Base-by-base conservation (phyloP, 2,797 vertebrate genomes). In the Saxicola maurus region DNA sequence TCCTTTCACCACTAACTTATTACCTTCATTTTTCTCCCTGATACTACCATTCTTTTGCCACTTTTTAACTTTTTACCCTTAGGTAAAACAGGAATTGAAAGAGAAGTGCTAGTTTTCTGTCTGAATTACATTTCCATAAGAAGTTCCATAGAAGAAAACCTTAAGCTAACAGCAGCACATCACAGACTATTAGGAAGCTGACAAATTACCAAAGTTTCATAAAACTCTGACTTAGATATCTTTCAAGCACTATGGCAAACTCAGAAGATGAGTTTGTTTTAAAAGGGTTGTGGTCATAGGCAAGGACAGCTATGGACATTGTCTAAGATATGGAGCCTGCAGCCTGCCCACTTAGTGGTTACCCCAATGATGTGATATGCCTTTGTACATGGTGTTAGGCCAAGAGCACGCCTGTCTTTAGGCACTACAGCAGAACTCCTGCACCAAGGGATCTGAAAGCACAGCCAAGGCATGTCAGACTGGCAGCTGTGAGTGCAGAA, bases 391-490 rank as follows among this genome's bases (percentile, higher is more conserved):
- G 7, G 33, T 31, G 28, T 55, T n/a, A 51, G 67, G 21, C 18
- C 37, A 87, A 73, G 25, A 1, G 1, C 21, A 20, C 0, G 0
- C 30, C 31, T 62, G 9, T 20, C 53, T 57, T 45, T 14, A 64
- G 53, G 51, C 3, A 0, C n/a, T 21, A 7, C 51, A 71, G 53
- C 42, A 83, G 73, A 77, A 40, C 1, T 0, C 3, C 1, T 23
- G 49, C 31, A 49, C 46, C 21, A 5, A 23, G 37, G 11, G 35
- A 49, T 53, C 23, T 43, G 3, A 42, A 67, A 88, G 30, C 10
- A n/a, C 46, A 4, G 46, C 35, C 38, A 72, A 60, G 68, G 25
- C 23, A 4, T 23, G 23, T 9, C 64, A 67, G 65, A 13, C 45
- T 28, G 53, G 28, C 28, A 45, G 31, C 30, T 25, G 48, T 27